These are phyloP conservation scores for Steatocranus sp. DNA, from an alignment of 2,797 vertebrate species.

Conservation along the genomic window DNA sequence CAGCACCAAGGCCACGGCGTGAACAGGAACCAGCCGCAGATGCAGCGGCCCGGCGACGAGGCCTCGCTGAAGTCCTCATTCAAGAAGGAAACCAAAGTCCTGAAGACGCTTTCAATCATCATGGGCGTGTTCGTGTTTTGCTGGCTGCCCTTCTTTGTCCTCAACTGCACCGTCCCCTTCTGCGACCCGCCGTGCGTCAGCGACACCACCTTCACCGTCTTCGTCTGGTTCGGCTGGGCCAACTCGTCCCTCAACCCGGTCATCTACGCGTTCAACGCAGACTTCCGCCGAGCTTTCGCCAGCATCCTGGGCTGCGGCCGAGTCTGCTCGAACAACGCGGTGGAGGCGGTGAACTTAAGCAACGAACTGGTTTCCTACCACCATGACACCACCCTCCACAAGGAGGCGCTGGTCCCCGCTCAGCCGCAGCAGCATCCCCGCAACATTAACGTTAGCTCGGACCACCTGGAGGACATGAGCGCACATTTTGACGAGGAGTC, in stretches of 20 bases:
- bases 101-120: slow-evolving; percentile 79
- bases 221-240: slow-evolving; percentile 82
- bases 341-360: slow-evolving; percentile 75
- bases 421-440: slow-evolving; percentile 21
- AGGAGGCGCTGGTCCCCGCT: slow-evolving; percentile 52
- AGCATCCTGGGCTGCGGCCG: slow-evolving; percentile 73
- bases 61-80: slow-evolving; percentile 74
- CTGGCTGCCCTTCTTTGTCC: slow-evolving; percentile 82
- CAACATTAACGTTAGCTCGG: neutral
- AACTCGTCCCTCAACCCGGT: slow-evolving; percentile 81
- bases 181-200: slow-evolving; percentile 76
- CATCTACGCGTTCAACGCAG: slow-evolving; percentile 80
- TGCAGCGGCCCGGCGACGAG: slow-evolving; percentile 49
- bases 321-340: slow-evolving; percentile 58
- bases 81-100: slow-evolving; percentile 83
- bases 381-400: slow-evolving; percentile 71
- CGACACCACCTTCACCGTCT: slow-evolving; percentile 70
- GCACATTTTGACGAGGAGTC: slow-evolving; percentile 53
- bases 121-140: slow-evolving; percentile 81
- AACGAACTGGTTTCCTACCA: slow-evolving; percentile 80
- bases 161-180: slow-evolving; percentile 80
- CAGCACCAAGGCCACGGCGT: slow-evolving; percentile 48
- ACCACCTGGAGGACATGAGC: slow-evolving; percentile 36
- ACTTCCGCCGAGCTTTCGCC: slow-evolving; percentile 78
- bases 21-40: slow-evolving; percentile 29